Base-by-base conservation (phyloP, 2,888 invertebrate species). In the Blastobasis lacticolella region DNA sequence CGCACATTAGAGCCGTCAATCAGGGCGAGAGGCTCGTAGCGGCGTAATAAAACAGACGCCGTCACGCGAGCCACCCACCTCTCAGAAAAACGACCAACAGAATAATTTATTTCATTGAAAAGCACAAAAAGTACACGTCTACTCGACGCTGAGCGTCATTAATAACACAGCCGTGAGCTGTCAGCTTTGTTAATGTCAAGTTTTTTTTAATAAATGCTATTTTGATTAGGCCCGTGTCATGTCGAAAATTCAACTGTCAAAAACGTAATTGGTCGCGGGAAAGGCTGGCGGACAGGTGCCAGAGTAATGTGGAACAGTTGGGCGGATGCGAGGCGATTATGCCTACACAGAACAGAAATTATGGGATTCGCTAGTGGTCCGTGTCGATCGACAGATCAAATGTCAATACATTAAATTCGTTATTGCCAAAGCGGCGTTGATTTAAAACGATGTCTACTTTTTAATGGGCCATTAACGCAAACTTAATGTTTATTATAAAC, bases 161-260 rank as follows among this genome's bases (percentile, higher is more conserved):
- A 85, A 86, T 85, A 85, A 85, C 82, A 75, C 73, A 84, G 78
- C 84, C 84, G 82, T 81, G 81, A 81, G 84, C 87, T 85, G 88
- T 87, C 88, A 82, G 80, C 78, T 78, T 78, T 75, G 79, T 79
- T 84, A 81, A 85, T 81, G 81, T 81, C 77, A 76, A 77, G 78
- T 78, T 83, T 84, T 83, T 71, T 85, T 80, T 78, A 77, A 84
- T 84, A 86, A 88, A 88, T 81, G 86, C 78, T 88, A 85, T 88
- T 88, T 88, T 88, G 90, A 90, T 90, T 90, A 90, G 89, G 89
- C 89, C 88, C 85, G 84, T 83, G 88, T 89, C 89, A 87, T 85
- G 86, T 88, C 79, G 78, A 81, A 87, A 85, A 87, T 84, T 88
- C 80, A 88, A 81, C 89, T 89, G 89, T 89, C 89, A 87, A 78